Conservation (phyloP, 2,797 vertebrate species). For the Oreortyx pictus region DNA sequence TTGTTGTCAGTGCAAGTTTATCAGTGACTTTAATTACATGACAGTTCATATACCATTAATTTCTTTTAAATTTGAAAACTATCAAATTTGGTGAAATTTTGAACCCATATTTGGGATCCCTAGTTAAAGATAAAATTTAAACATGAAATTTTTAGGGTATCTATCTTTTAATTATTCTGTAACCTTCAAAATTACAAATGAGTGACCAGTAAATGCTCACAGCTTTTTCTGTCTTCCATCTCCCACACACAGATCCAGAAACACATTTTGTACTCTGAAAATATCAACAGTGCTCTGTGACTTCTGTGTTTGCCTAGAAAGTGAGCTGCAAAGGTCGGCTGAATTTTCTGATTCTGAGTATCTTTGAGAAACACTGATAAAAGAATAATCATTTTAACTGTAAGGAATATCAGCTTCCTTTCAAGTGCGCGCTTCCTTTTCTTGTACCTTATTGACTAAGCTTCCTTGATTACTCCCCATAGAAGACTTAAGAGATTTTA, state of each 20-base stretch:
- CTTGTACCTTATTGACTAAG: neutral
- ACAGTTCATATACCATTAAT: neutral
- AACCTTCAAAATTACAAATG: neutral
- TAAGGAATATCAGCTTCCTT: neutral
- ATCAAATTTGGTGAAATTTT: neutral
- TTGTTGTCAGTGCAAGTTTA: slow-evolving; percentile 36
- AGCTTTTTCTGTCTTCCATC: neutral
- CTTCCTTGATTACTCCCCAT: neutral
- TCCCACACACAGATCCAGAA: neutral
- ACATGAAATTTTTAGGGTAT: neutral
- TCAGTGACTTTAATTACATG: slow-evolving; percentile 23
- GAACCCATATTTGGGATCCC: neutral
- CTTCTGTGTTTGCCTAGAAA: neutral
- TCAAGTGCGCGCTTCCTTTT: neutral
- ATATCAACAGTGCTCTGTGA: neutral
- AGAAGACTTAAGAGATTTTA: neutral
- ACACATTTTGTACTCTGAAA: neutral
- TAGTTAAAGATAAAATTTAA: neutral
- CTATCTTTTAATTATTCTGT: neutral
- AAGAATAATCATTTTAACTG: neutral
- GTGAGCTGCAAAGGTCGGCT: neutral
- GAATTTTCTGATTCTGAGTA: slow-evolving; percentile 4
- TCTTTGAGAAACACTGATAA: neutral
- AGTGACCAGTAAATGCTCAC: neutral
- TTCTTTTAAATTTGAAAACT: slow-evolving; percentile 28